Evolutionary conservation across 2,888 invertebrate species (phyloP), one percentile per base, ranked within the genome.

Genomic region (Drosophila fungiperda): DNA sequence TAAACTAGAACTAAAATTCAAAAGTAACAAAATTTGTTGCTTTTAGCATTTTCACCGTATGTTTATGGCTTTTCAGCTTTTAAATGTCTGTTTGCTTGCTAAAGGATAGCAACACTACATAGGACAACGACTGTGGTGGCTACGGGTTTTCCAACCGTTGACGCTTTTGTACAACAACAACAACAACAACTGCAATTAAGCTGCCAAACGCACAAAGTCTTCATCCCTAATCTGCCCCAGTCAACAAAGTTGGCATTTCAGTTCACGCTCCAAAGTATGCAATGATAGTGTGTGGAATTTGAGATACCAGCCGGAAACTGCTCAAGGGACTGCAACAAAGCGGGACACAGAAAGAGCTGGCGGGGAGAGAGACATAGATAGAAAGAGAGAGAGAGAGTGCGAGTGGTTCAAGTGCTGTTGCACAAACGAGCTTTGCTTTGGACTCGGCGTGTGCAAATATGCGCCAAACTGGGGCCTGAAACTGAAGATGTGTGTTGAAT

Each of bases 391-490:
- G 38, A 40, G 54, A 52, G 54, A 38, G 32, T 11, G 76, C 59
- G 60, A 70, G 79, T 87, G 77, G 80, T 70, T 85, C 77, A 87
- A 83, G 87, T 75, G 68, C 55, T 67, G 61, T 68, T 68, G 49
- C 66, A 65, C 70, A 54, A 70, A 66, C 55, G 63, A 81, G 77
- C 79, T 87, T 77, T 89, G 79, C 81, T 78, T 80, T 83, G 29
- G 71, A 32, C 78, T 59, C 64, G 33, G 71, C 73, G 73, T 85
- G 84, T 85, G 89, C 73, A 87, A 89, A 79, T 73, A 79, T 87
- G 74, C 79, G 73, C 79, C 64, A 65, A 71, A 62, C 76, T 69
- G 61, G 82, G 59, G 66, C 71, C 61, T 64, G 63, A 66, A 79
- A 64, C 54, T 78, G 80, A 76, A 76, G 68, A 80, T 65, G 72